A percentile compares a stretch with the other conserved stretches of the same genome.
These are phyloP conservation scores for Bicyclus anynana DNA, from an alignment of 1,140 invertebrate genomes.

Conservation along the genomic window DNA sequence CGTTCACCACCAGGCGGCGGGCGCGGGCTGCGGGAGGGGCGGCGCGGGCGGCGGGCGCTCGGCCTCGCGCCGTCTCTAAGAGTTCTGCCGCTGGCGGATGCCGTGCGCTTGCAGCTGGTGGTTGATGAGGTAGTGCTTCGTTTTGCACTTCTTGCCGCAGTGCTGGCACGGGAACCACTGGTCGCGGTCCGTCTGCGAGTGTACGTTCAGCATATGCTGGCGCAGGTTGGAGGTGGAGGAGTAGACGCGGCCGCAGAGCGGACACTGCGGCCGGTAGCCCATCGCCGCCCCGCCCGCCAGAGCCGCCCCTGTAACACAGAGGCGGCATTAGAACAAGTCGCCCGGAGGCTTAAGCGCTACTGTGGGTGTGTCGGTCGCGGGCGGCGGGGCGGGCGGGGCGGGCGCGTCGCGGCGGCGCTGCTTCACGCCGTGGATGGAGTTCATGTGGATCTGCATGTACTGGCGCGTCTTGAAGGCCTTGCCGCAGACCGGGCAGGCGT, in stretches of 20 bases:
- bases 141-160: conserved; percentile 86
- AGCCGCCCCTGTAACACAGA: conserved; percentile 78
- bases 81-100: conserved; percentile 80
- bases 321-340: conserved; percentile 65
- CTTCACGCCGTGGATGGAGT: conserved; percentile 83
- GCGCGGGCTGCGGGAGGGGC: conserved; percentile 79
- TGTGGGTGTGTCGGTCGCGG: conserved; percentile 58
- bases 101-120: conserved; percentile 86
- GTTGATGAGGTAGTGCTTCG: conserved; percentile 87
- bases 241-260: conserved; percentile 83
- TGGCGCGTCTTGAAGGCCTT: conserved; percentile 85
- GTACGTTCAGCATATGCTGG: conserved; percentile 85
- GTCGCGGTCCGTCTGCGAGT: conserved; percentile 82
- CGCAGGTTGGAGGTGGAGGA: conserved; percentile 83
- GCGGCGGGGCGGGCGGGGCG: conserved; percentile 52
- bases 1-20: conserved; percentile 59
- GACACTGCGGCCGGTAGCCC: conserved; percentile 80
- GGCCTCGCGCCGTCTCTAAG: conserved; percentile 82
- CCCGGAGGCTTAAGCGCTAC: conserved; percentile 50
- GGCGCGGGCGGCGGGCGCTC: conserved; percentile 86
- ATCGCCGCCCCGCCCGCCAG: conserved; percentile 71
- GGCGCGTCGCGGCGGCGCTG: conserved; percentile 75
- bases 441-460: conserved; percentile 83
- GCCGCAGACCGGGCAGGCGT: conserved; percentile 81
- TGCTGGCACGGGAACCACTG: conserved; percentile 84